A percentile compares a stretch with the other conserved stretches of the same genome.
Conservation (phyloP, 2,888 invertebrate genomes). For the Troides oblongomaculatus region DNA sequence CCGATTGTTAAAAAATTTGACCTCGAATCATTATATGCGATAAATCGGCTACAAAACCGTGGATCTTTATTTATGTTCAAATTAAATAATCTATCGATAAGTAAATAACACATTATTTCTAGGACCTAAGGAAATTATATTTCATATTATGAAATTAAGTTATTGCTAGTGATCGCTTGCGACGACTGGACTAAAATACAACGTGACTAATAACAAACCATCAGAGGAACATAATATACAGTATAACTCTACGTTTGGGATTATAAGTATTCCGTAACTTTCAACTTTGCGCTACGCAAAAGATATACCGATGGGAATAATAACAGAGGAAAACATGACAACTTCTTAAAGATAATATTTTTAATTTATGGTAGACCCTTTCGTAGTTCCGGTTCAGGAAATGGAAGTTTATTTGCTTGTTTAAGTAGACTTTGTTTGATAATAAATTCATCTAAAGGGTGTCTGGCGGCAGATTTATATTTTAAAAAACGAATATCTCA, state of each 20-base stretch:
- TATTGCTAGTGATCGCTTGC: no score
- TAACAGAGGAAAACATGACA: conserved; percentile 19
- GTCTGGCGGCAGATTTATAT: no score
- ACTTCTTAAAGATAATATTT: conserved; percentile 22
- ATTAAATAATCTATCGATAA: no score
- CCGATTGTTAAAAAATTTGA: background rate
- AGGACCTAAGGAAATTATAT: no score
- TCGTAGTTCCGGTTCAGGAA: conserved; percentile 8
- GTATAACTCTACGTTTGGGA: conserved; percentile 4
- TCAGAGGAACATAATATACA: conserved; percentile 6
- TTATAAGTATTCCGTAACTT: conserved; percentile 25
- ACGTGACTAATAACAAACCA: conserved; percentile 1
- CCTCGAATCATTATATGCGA: background rate
- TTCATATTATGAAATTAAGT: no score
- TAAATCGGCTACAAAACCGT: no score
- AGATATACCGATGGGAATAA: conserved; percentile 18
- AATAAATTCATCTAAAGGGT: no score
- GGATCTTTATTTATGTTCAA: no score
- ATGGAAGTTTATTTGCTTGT: conserved; percentile 8
- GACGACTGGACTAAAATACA: background rate
- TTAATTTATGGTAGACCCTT: conserved; percentile 3
- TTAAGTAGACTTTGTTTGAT: background rate
- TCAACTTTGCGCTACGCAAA: conserved; percentile 9
- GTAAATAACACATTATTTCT: no score
- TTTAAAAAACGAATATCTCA: no score